Conservation (phyloP, 2,888 invertebrate species). For the Drosophila mulleri region DNA sequence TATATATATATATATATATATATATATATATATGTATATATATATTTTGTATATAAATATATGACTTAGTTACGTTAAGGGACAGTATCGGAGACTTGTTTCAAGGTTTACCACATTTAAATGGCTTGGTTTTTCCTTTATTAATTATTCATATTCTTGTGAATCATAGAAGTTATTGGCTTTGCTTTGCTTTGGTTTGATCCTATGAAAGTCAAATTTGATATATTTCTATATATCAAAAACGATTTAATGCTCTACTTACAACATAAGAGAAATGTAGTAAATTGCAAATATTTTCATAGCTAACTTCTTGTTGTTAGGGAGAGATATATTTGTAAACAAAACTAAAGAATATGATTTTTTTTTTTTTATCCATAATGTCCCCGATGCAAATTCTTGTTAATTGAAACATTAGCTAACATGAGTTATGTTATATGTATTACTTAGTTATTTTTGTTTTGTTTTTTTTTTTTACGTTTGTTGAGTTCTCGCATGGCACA, state of each 20-base stretch:
- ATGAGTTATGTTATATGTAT: slow-evolving; percentile 15
- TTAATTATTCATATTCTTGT: background rate
- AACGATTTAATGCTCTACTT: background rate
- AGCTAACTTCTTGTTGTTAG: background rate
- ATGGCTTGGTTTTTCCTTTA: slow-evolving; percentile 1
- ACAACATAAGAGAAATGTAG: background rate
- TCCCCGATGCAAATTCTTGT: slow-evolving; percentile 12
- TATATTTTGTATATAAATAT: slow-evolving; percentile 9
- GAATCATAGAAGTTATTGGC: slow-evolving; percentile 6
- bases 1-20: too few relatives aligned
- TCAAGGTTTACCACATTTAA: background rate
- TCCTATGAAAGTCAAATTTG: background rate
- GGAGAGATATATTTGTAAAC: background rate
- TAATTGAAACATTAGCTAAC: slow-evolving; percentile 21
- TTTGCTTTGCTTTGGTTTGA: background rate
- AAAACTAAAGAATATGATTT: background rate
- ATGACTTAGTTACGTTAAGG: slow-evolving; percentile 19
- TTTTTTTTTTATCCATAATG: background rate
- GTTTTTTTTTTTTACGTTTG: background rate
- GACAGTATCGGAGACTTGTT: slow-evolving; percentile 4
- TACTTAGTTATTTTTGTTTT: background rate
- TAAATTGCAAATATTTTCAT: slow-evolving; percentile 1
- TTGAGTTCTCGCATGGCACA: slow-evolving; percentile 44
- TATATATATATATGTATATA: too few relatives aligned
- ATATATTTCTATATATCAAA: background rate